Conservation (phyloP, 2,888 invertebrate species). For the Limnephilus auricula region DNA sequence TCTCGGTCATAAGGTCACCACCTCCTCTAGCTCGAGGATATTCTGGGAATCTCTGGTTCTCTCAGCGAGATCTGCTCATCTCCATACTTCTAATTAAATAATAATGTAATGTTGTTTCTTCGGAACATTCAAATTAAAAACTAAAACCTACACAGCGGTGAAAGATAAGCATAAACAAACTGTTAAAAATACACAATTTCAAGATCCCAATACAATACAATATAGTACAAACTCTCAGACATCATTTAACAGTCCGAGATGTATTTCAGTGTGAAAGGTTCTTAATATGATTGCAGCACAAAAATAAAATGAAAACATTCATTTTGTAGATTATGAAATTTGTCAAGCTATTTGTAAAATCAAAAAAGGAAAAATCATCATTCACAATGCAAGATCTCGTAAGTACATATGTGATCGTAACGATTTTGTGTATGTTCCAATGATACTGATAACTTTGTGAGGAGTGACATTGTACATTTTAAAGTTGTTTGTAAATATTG, state of each 20-base stretch:
- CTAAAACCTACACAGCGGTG: slow-evolving; percentile 34
- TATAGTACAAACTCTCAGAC: not conserved
- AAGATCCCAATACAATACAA: not conserved
- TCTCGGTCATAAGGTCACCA: not conserved
- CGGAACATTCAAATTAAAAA: slow-evolving; percentile 36
- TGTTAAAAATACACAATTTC: slow-evolving; percentile 8
- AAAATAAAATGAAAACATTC: no score
- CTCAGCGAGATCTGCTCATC: not conserved
- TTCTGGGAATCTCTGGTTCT: slow-evolving; percentile 19
- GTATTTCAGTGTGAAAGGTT: not conserved
- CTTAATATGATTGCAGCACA: not conserved
- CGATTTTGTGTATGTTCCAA: not conserved
- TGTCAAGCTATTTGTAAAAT: not conserved
- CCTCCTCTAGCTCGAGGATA: not conserved
- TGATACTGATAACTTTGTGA: not conserved
- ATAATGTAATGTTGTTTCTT: slow-evolving; percentile 41
- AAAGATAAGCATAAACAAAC: slow-evolving; percentile 39
- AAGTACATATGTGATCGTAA: no score
- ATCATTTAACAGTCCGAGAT: not conserved
- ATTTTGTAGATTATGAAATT: not conserved
- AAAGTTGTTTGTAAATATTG: not conserved
- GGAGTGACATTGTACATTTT: not conserved
- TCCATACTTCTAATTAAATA: slow-evolving; percentile 9
- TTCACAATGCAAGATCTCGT: not conserved
- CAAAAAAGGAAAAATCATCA: not conserved